Conservation (phyloP, 2,113 vertebrate genomes). For the Stomatorhinus ivindoensis region DNA sequence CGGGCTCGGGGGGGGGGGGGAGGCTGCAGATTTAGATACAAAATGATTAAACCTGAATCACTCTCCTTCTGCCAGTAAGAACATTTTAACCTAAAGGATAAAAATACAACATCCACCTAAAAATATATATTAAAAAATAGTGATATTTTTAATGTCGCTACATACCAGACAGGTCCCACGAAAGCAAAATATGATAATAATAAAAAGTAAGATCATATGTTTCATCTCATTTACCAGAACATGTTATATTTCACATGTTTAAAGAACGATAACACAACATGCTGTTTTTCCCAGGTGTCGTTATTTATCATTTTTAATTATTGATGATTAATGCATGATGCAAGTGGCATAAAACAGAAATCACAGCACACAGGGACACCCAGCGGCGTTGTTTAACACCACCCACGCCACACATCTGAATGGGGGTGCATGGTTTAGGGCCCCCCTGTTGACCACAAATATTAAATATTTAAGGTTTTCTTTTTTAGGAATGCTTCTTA, state of each 20-base stretch:
- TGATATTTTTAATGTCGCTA: conserved; percentile 17
- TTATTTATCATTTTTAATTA: neutral
- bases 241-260: neutral
- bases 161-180: conserved; percentile 43
- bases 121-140: neutral
- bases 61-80: neutral
- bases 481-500: neutral
- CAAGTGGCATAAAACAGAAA: neutral
- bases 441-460: neutral
- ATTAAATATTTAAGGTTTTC: neutral
- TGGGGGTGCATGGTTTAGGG: neutral
- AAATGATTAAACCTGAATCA: neutral
- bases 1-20: neutral
- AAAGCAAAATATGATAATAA: conserved; percentile 32
- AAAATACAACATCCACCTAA: neutral
- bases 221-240: neutral
- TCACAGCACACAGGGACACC: neutral
- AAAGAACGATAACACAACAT: neutral
- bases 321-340: neutral
- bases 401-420: neutral
- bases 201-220: conserved; percentile 19
- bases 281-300: neutral
- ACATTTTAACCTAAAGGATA: neutral
- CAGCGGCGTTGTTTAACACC: neutral
- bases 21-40: neutral